Percentiles rank a stretch among this genome's conserved stretches.
phyloP scores from a whole-genome alignment of 2,888 invertebrate species.

The Alcis repandata region DNA sequence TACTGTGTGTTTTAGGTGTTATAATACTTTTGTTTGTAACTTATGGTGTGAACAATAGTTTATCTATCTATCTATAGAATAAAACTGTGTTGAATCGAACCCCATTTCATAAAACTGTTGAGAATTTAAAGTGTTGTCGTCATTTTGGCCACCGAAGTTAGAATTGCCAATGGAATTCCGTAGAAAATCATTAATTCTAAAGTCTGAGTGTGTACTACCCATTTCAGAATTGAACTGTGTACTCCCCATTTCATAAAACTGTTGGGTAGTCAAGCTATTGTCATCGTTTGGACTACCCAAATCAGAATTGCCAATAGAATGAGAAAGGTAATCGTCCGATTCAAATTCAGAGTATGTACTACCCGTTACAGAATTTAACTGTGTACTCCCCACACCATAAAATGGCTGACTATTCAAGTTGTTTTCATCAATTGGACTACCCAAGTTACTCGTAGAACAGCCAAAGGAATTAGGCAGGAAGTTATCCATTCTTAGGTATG shows the following conservation, averaged over 20 bases:
- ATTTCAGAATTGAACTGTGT: background rate
- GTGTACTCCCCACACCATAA: background rate
- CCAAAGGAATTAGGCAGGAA: background rate
- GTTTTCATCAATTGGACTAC: background rate
- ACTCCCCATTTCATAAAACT: background rate
- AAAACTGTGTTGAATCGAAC: too few species aligned
- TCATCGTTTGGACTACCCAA: background rate
- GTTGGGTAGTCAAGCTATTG: background rate
- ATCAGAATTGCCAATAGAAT: background rate
- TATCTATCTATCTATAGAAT: too few species aligned
- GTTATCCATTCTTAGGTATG: background rate
- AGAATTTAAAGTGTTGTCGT: too few species aligned
- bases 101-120: too few species aligned
- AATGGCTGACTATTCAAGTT: background rate
- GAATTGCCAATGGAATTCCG: too few species aligned
- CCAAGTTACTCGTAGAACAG: background rate
- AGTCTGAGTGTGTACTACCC: background rate
- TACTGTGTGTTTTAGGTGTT: too few species aligned
- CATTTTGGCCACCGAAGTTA: too few species aligned
- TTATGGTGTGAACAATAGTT: too few species aligned
- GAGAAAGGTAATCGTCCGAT: background rate
- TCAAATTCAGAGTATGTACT: background rate
- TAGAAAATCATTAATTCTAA: too few species aligned
- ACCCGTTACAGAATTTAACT: background rate
- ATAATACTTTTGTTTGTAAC: too few species aligned